These are phyloP conservation scores for Tokudaia muenninki DNA, from an alignment of 2,797 vertebrate species.

Conservation along the genomic window DNA sequence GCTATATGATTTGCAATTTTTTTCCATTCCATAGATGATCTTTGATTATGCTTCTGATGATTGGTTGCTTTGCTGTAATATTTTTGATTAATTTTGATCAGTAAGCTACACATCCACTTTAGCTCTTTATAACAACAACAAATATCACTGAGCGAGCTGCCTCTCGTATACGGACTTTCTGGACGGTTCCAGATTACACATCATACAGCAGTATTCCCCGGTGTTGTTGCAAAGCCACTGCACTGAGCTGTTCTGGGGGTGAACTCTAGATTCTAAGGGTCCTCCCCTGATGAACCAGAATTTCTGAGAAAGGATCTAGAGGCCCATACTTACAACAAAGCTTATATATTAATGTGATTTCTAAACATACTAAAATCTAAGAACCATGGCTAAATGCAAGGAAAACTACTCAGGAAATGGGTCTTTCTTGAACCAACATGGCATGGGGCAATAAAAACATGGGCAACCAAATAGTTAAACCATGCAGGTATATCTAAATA, in stretches of 20 bases:
- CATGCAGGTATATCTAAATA: not conserved
- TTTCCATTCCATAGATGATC: not conserved
- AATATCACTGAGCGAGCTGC: not conserved
- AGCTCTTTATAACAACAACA: not conserved
- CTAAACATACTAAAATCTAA: conserved; percentile 3
- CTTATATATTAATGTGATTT: conserved; percentile 24
- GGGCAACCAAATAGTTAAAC: not conserved
- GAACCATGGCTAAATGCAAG: not conserved
- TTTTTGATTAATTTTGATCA: conserved; percentile 28
- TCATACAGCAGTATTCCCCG: not conserved
- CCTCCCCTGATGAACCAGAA: not conserved
- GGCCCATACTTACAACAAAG: not conserved
- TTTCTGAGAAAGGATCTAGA: not conserved
- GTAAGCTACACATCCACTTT: conserved; percentile 31
- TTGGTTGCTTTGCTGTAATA: not conserved
- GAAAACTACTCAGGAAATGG: not conserved
- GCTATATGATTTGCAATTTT: not conserved
- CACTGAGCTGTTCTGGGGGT: not conserved
- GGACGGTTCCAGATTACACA: not conserved
- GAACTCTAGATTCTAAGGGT: not conserved
- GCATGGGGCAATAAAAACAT: not conserved
- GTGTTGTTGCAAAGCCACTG: not conserved
- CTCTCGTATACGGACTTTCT: not conserved
- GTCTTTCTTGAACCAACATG: conserved; percentile 14
- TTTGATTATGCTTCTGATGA: conserved; percentile 34